Base-by-base conservation (phyloP, 2,113 vertebrate genomes). In the Strigops habroptila region DNA sequence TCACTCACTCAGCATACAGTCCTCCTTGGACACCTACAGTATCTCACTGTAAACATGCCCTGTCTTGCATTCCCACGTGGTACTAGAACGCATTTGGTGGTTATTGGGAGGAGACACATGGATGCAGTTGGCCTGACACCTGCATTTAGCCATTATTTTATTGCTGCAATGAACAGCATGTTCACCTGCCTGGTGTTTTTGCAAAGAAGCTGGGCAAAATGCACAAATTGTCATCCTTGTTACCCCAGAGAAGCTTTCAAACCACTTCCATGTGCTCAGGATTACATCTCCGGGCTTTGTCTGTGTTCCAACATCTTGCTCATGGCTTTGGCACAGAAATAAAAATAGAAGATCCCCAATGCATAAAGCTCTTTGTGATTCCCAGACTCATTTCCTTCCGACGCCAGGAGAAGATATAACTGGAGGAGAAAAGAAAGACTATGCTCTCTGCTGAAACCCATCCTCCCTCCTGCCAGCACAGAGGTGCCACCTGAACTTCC, bases 321-420 rank as follows among this genome's bases (percentile, higher is more conserved):
- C 90, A 92, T 91, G 30, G 44, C 90, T 95, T 93, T 96, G 94
- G 96, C 95, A 95, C 35, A 86, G 82, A 94, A 95, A 95, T 75
- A 97, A 96, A 95, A 94, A 68, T 88, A 85, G 94, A 94, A 86
- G 91, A 94, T 86, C 76, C 64, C 80, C 52, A 71, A 69, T 62
- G 80, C 86, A 93, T 90, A 88, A 73, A 84, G 69, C 18, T 94
- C n/a, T 90, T 84, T 90, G 88, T 83, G 83, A 94, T 84, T 94
- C 96, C 90, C 93, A 93, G 88, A 57, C 86, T 94, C 22, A 69
- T 37, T 96, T 96, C 93, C 93, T 90, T 92, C 74, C 86, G 69
- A 73, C 73, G 73, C 77, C 62, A n/a, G 53, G 37, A 94, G 80
- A 95, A 91, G 51, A 92, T 59, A 55, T 44, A 88, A 94, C 43